phyloP scores from a whole-genome alignment of 2,888 invertebrate species.

The Eucera pruinosa region DNA sequence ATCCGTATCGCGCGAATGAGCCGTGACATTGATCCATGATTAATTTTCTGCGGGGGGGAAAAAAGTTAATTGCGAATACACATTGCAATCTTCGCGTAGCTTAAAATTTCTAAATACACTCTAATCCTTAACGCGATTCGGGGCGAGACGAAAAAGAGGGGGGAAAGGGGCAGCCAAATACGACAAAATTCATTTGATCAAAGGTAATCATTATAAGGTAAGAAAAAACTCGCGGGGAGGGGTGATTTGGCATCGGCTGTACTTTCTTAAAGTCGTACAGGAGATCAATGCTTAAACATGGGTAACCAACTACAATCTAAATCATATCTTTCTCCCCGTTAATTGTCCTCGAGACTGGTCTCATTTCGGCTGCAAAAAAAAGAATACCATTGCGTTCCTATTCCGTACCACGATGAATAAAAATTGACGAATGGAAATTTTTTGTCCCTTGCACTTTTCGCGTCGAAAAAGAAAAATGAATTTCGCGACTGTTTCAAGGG shows the following conservation, averaged over 20 bases:
- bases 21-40: background rate
- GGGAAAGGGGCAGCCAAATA: slow-evolving; percentile 21
- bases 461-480: background rate
- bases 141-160: background rate
- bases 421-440: background rate
- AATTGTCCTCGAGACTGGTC: slow-evolving; percentile 53
- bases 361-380: slow-evolving; percentile 32
- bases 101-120: background rate
- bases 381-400: slow-evolving; percentile 23
- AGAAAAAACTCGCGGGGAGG: slow-evolving; percentile 58
- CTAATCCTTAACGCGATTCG: slow-evolving; percentile 9
- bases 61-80: background rate
- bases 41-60: background rate
- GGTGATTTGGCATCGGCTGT: slow-evolving; percentile 82
- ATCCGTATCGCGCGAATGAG: no score
- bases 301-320: slow-evolving; percentile 77
- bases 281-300: slow-evolving; percentile 82
- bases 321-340: slow-evolving; percentile 52
- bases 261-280: slow-evolving; percentile 80
- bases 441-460: background rate
- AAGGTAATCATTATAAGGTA: slow-evolving; percentile 18
- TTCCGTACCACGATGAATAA: background rate
- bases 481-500: slow-evolving; percentile 67
- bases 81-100: slow-evolving; percentile 36
- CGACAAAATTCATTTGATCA: slow-evolving; percentile 27